Evolutionary conservation across 2,797 vertebrate species (phyloP), one percentile per base, ranked within the genome.

Genomic region (Lacerta viridis): DNA sequence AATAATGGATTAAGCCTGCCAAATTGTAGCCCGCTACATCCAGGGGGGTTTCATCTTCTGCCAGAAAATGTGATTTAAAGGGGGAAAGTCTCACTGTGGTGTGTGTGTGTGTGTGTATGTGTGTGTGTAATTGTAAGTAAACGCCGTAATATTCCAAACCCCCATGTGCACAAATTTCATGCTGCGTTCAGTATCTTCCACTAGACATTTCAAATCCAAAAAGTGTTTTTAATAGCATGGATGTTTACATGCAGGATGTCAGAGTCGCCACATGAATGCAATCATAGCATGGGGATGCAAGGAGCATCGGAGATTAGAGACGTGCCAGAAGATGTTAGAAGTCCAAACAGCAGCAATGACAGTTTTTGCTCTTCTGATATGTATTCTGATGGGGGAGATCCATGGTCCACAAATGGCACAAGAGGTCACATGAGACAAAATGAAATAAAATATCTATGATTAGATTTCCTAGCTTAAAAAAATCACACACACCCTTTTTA

Each of bases 51-150:
- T 64, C 20, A 64, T 64, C 50, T 55, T 55, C 50, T 55, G 50
- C 50, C 50, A 55, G 50, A 55, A 55, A 55, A 55, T 83, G 81
- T 89, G 85, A 91, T 87, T 94, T 83, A 88, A 87, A 90, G 81
- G 55, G 25, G 66, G 50, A 75, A 36, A 20, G 29, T 74, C 86
- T 9, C 78, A 75, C 74, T 87, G 3, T 86, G 75, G 46, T 87
- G 76, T 64, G 88, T 2, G 74, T 72, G 25, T 3, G 1, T 55
- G 15, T 55, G 23, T 27, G 7, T 7, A 64, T 55, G 50, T 55
- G 50, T 55, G 50, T 55, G 50, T 55, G 50, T 55, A 55, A 55
- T 55, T 55, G 50, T 55, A 55, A 55, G 50, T 55, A 55, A 55
- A 55, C 4, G 50, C 50, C 50, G 15, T 64, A 64, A 64, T 64